phyloP scores from a whole-genome alignment of 2,888 invertebrate species.

The Dascillus cervinus region DNA sequence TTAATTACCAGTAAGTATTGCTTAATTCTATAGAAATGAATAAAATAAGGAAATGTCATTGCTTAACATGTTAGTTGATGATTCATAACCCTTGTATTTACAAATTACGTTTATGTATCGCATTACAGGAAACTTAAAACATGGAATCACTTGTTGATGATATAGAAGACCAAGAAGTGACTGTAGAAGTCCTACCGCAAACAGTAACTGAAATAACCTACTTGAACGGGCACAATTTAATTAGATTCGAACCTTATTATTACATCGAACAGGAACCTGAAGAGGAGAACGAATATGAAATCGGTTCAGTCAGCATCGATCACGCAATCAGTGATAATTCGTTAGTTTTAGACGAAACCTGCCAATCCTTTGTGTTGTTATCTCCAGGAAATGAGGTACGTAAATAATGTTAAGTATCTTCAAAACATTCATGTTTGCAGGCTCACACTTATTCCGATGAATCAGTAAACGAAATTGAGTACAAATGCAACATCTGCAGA shows the following conservation, averaged over 20 bases:
- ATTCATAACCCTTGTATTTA: too few relatives aligned
- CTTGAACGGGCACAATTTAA: slow-evolving; percentile 8
- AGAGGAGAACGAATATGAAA: slow-evolving; percentile 17
- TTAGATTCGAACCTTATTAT: slow-evolving; percentile 4
- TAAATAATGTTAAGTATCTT: too few relatives aligned
- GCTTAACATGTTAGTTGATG: too few relatives aligned
- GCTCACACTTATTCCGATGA: neutral
- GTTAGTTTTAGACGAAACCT: slow-evolving; percentile 20
- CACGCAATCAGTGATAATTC: slow-evolving; percentile 13
- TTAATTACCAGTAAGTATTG: too few relatives aligned
- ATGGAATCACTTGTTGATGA: neutral
- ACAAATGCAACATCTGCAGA: slow-evolving; percentile 4
- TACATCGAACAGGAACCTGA: slow-evolving; percentile 8
- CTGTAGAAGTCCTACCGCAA: slow-evolving; percentile 24
- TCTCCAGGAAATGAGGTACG: slow-evolving; percentile 13
- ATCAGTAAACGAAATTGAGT: slow-evolving; percentile 2
- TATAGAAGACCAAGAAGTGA: slow-evolving; percentile 20
- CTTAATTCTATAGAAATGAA: too few relatives aligned
- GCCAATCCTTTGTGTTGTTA: slow-evolving; percentile 21
- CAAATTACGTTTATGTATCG: too few relatives aligned
- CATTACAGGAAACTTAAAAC: neutral
- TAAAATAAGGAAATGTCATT: too few relatives aligned
- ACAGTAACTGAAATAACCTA: slow-evolving; percentile 24
- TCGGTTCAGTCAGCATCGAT: slow-evolving; percentile 22
- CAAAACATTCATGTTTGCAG: too few relatives aligned